Conservation (phyloP, 2,888 invertebrate genomes). For the Taphrorychus bicolor region DNA sequence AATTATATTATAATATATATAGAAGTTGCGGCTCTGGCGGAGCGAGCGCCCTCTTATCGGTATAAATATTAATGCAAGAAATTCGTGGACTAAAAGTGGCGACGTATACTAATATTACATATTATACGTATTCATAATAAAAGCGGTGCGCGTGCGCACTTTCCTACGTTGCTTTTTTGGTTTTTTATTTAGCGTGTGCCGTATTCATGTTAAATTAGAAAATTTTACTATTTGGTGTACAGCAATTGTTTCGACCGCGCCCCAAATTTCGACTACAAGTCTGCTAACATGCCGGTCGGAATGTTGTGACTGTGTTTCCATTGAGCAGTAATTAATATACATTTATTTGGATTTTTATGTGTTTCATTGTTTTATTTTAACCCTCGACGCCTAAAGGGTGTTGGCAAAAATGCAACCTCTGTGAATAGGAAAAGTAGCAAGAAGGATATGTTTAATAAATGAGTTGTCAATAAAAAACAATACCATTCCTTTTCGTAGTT, state of each 20-base stretch:
- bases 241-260: constrained; percentile 60
- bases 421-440: no score
- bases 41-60: constrained; percentile 47
- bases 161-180: constrained; percentile 51
- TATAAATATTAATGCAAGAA: constrained; percentile 56
- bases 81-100: constrained; percentile 59
- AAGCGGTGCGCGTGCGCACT: constrained; percentile 51
- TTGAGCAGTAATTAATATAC: constrained; percentile 78
- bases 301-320: constrained; percentile 66
- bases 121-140: constrained; percentile 53
- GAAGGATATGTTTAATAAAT: no score
- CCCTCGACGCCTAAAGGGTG: no score
- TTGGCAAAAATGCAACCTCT: no score
- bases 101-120: constrained; percentile 60
- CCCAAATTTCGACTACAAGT: constrained; percentile 33
- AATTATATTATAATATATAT: constrained; percentile 69
- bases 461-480: no score
- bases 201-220: constrained; percentile 63
- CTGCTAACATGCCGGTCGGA: constrained; percentile 51
- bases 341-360: constrained; percentile 67
- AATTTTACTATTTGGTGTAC: constrained; percentile 64
- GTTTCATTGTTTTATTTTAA: background rate
- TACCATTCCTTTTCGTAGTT: no score
- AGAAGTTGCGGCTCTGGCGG: constrained; percentile 54
- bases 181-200: constrained; percentile 62